These are phyloP conservation scores for Ectemnius lituratus DNA, from an alignment of 2,888 invertebrate species.

Conservation along the genomic window DNA sequence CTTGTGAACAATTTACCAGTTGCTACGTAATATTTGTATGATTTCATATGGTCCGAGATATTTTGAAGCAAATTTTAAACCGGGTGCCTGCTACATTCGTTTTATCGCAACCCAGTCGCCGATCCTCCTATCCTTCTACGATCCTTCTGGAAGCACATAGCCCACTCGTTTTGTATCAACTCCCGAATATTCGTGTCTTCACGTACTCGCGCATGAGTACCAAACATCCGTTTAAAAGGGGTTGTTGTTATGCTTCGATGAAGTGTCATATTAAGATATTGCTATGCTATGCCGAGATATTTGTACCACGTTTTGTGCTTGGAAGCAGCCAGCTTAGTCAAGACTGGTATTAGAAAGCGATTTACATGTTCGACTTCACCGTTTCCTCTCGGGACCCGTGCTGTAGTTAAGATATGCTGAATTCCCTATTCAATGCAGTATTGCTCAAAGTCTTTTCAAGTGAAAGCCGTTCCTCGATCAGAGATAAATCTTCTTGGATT, in stretches of 20 bases:
- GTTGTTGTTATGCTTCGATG: slow-evolving; percentile 17
- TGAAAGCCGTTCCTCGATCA: slow-evolving; percentile 6
- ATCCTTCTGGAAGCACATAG: too few species aligned
- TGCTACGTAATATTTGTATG: too few species aligned
- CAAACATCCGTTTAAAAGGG: too few species aligned
- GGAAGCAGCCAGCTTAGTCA: slow-evolving; percentile 14
- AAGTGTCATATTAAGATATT: slow-evolving; percentile 32
- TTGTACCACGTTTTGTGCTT: slow-evolving; percentile 26
- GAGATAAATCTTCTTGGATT: slow-evolving; percentile 11
- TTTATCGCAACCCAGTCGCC: too few species aligned
- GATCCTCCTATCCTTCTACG: too few species aligned
- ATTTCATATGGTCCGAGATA: too few species aligned
- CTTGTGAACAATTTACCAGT: too few species aligned
- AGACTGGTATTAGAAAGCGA: slow-evolving; percentile 11
- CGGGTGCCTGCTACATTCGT: too few species aligned
- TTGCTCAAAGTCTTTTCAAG: not conserved
- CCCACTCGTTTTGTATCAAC: too few species aligned
- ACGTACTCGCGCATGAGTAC: too few species aligned
- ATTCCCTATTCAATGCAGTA: slow-evolving; percentile 5
- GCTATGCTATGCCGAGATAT: slow-evolving; percentile 8
- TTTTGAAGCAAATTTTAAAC: too few species aligned
- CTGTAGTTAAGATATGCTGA: slow-evolving; percentile 3
- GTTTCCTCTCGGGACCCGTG: slow-evolving; percentile 13
- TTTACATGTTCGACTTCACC: slow-evolving; percentile 20
- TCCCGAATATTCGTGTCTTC: too few species aligned